A percentile compares a stretch with the other conserved stretches of the same genome.
Evolutionary conservation across 2,113 vertebrate species (phyloP).

Genomic region (Microcebus ravelobensis): DNA sequence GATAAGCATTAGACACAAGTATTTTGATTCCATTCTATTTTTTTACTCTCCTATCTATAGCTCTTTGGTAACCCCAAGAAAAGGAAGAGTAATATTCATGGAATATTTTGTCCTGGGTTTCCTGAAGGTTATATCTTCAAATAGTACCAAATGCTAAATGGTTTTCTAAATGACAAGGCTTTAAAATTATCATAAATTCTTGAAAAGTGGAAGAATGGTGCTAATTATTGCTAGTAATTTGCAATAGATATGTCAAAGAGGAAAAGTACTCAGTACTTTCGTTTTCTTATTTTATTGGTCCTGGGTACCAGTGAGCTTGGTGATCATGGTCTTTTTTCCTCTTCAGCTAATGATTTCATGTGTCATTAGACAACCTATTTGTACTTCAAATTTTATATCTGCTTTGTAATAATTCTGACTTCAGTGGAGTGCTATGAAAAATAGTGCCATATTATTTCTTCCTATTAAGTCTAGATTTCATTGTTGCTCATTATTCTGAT

Average conservation of each 20-base stretch:
- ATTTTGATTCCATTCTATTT: background rate
- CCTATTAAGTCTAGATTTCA: background rate
- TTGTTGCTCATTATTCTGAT: background rate
- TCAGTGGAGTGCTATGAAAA: background rate
- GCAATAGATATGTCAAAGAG: slow-evolving; percentile 1
- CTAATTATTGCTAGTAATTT: slow-evolving; percentile 49
- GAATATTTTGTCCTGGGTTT: background rate
- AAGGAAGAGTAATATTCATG: background rate
- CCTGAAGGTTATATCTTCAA: background rate
- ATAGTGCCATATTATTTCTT: background rate
- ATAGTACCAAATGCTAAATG: slow-evolving; percentile 7
- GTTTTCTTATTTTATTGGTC: background rate
- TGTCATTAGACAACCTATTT: background rate
- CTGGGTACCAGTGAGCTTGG: background rate
- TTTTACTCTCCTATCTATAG: background rate
- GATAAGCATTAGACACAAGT: background rate
- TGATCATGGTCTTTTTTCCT: background rate
- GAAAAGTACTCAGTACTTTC: background rate
- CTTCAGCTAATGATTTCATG: background rate
- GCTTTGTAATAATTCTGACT: background rate
- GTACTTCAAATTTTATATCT: background rate
- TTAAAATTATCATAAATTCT: slow-evolving; percentile 49
- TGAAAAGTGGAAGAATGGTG: slow-evolving; percentile 7
- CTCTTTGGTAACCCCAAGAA: background rate
- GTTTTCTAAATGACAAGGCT: slow-evolving; percentile 26